phyloP scores from a whole-genome alignment of 2,888 invertebrate species.

The Lithophane ornitopus region DNA sequence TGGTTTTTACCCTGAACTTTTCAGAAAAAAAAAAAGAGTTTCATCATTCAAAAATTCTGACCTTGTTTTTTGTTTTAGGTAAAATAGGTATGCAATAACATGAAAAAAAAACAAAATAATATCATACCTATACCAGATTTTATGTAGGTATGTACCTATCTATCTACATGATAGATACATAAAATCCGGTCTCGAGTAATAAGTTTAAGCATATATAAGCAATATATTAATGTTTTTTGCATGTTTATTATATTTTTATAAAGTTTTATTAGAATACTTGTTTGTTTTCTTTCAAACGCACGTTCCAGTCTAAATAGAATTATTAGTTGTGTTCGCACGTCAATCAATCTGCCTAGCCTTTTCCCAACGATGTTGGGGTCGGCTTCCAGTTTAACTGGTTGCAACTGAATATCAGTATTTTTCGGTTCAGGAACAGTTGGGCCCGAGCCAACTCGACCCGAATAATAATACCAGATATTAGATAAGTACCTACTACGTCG shows the following conservation, averaged over 20 bases:
- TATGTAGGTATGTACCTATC: no score
- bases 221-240: neutral
- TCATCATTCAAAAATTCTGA: no score
- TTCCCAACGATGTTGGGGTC: neutral
- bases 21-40: neutral
- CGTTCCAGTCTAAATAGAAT: neutral
- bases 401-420: neutral
- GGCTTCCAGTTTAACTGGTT: neutral
- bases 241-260: neutral
- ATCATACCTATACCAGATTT: no score
- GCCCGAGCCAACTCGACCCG: no score
- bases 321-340: neutral
- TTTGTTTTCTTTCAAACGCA: neutral
- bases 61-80: no score
- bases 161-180: neutral
- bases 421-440: no score
- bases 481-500: no score
- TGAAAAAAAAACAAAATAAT: no score
- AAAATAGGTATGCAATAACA: no score
- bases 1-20: no score
- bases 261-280: neutral
- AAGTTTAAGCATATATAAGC: neutral
- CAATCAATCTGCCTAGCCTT: neutral
- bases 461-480: no score
- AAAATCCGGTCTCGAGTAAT: neutral